Conservation (phyloP, 2,888 invertebrate species). For the Sphinx pinastri region DNA sequence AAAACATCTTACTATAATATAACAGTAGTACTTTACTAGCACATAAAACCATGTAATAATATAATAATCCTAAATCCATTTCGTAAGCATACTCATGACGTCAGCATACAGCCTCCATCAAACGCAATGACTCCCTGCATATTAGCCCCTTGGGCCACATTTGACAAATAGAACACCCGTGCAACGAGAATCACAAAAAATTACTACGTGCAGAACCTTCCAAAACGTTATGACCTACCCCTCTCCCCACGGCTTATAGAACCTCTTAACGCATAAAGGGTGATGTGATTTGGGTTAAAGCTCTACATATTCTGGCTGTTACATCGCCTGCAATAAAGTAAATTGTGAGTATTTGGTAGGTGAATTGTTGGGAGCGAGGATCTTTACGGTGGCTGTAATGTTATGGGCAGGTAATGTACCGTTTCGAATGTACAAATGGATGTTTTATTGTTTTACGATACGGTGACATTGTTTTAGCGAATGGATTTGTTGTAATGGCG, state of each 20-base stretch:
- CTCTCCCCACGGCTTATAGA: conserved; percentile 34
- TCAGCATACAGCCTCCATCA: conserved; percentile 50
- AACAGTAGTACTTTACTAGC: background rate
- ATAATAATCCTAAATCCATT: conserved; percentile 5
- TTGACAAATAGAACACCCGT: conserved; percentile 78
- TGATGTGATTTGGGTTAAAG: conserved; percentile 44
- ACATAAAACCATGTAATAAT: background rate
- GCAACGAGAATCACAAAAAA: conserved; percentile 73
- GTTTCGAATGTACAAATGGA: conserved; percentile 72
- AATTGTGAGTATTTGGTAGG: conserved; percentile 80
- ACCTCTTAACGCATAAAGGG: conserved; percentile 33
- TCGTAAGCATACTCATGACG: conserved; percentile 47
- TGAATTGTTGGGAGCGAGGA: conserved; percentile 73
- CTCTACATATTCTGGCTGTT: conserved; percentile 53
- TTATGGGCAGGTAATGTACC: conserved; percentile 80
- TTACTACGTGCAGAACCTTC: conserved; percentile 66
- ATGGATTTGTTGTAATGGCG: conserved; percentile 35
- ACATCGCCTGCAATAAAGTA: conserved; percentile 77
- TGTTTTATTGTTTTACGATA: conserved; percentile 75
- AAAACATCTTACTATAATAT: too few species aligned
- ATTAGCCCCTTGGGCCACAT: conserved; percentile 56
- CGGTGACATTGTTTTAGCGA: conserved; percentile 33
- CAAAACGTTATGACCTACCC: conserved; percentile 49
- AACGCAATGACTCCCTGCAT: conserved; percentile 49
- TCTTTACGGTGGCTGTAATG: conserved; percentile 80